Evolutionary conservation across 2,888 invertebrate genomes (phyloP).

Genomic region (Melanotus villosus): DNA sequence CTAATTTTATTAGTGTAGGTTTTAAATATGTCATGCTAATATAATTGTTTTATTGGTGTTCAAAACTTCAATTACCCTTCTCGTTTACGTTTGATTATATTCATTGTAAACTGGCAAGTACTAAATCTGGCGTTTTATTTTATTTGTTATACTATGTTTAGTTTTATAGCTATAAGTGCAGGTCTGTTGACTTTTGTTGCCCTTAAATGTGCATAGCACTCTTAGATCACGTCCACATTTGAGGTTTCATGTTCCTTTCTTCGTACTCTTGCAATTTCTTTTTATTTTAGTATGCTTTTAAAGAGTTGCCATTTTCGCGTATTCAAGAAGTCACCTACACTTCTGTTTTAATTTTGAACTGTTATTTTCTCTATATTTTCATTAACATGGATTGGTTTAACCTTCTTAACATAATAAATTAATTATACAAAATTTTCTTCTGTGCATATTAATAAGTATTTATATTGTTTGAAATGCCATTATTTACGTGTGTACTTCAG

Average conservation of each 20-base stretch:
- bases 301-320: too few species aligned
- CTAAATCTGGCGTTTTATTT: constrained; percentile 48
- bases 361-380: too few species aligned
- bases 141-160: constrained; percentile 50
- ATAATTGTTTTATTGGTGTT: constrained; percentile 36
- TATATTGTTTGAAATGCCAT: too few species aligned
- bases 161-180: constrained; percentile 54
- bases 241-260: constrained; percentile 44
- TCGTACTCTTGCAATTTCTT: constrained; percentile 14
- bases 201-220: constrained; percentile 51
- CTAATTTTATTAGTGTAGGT: constrained; percentile 14
- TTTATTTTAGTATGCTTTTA: neutral
- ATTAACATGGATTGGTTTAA: too few species aligned
- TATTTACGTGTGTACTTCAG: too few species aligned
- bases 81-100: constrained; percentile 41
- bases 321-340: too few species aligned
- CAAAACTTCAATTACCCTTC: constrained; percentile 32
- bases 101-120: constrained; percentile 39
- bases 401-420: too few species aligned
- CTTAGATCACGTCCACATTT: constrained; percentile 49
- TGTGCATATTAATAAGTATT: too few species aligned
- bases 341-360: too few species aligned
- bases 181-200: constrained; percentile 54
- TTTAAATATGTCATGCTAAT: neutral
- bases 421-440: too few species aligned